Base-by-base conservation (phyloP, 2,113 vertebrate genomes). In the Stigmatopora nigra region DNA sequence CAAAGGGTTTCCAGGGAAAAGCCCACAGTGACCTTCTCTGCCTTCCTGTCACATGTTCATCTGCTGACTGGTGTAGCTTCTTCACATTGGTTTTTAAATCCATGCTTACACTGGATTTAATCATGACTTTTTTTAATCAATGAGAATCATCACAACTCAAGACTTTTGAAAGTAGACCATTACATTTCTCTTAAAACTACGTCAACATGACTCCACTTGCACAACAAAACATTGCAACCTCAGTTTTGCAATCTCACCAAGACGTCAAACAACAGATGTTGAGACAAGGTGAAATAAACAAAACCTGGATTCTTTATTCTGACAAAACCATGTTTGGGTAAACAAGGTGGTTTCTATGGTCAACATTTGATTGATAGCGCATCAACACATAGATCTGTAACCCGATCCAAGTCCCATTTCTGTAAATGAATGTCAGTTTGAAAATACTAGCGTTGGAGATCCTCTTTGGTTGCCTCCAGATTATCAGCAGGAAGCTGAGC, bases 1-100 rank as follows among this genome's bases (percentile, higher is more conserved):
- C 75, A 83, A 75, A 81, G 76, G 58, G 73, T 80, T 81, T 80
- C 77, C 77, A 80, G 57, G 78, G 76, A 86, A 84, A 82, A 78
- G 64, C 71, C 81, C 73, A 83, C 75, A 81, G 72, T 80, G 75
- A 69, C 72, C 63, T 44, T 74, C 64, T 77, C 55, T 73, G 45
- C 58, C 36, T 63, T 53, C 17, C 48, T 13, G 35, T 84, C 82
- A 79, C 73, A 16, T 82, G 79, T 76, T 76, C 52, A 64, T 22
- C 78, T 77, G 73, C 78, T 83, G 76, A 85, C 77, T 79, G 64
- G 38, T 20, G 59, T 22, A 20, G 22, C 7, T 61, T 14, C 2
- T 45, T 20, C n/a, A 22, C 41, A 13, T 61, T n/a, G 14, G 38
- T 4, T 10, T 22, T 64, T 63, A 60, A 70, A 70, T n/a, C 14